Base-by-base conservation (phyloP, 2,113 vertebrate genomes). In the Apteryx mantelli region DNA sequence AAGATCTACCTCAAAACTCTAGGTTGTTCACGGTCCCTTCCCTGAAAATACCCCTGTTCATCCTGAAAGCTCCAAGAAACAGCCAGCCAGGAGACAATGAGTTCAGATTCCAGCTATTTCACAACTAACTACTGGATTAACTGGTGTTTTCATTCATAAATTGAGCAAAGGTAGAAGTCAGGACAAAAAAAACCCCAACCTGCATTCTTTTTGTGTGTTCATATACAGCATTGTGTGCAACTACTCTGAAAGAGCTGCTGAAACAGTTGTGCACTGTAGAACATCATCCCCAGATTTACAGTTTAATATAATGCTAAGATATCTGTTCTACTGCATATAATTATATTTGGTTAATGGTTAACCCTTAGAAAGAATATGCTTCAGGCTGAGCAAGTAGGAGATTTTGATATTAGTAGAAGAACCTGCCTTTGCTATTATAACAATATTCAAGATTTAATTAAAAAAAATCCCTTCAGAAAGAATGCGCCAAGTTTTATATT, bases 1-100 rank as follows among this genome's bases (percentile, higher is more conserved):
- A 91, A 40, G 42, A 81, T 63, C 83, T 75, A 34, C 40, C 81
- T 94, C 84, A 89, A 95, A 95, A 75, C 52, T 77, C 46, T 91
- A 0, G 0, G 55, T 78, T 80, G 58, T 28, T 89, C 55, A 40
- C 3, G 7, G 8, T 92, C 18, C 5, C 1, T 75, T 82, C 46
- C 26, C 12, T 89, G 65, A 73, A 82, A 68, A 69, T 64, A 91
- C 20, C 14, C 44, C 32, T 75, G 17, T 3, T 2, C 60, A 85
- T 76, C 61, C 53, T 95, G 46, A 91, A 69, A 92, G 32, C n/a
- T 61, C 14, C 30, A 84, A 91, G 79, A 78, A 82, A 22, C 12
- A 52, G 24, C 6, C 48, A 68, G 81, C 34, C 7, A 11, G 4
- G 50, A 83, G 8, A 44, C 2, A 46, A 63, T 18, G 10, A 70